These are phyloP conservation scores for Margarornis squamiger DNA, from an alignment of 2,797 vertebrate species.

Conservation along the genomic window DNA sequence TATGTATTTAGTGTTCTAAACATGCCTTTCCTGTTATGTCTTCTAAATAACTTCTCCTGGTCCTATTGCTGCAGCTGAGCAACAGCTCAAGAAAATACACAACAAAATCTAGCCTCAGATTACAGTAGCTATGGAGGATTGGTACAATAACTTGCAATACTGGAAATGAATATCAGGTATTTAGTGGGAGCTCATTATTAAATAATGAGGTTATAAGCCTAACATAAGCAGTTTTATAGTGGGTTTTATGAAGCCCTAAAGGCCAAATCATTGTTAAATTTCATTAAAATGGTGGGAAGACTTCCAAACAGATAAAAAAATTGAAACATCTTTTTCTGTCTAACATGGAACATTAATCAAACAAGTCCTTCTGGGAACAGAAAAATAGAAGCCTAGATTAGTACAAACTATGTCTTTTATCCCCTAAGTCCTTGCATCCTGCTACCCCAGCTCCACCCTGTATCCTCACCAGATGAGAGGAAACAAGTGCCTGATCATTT, in stretches of 20 bases:
- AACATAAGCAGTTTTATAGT: neutral
- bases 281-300: neutral
- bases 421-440: neutral
- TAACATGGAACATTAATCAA: neutral
- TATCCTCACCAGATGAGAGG: neutral
- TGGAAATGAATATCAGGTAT: slow-evolving; percentile 21
- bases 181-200: neutral
- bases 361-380: neutral
- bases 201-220: slow-evolving; percentile 2
- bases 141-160: neutral
- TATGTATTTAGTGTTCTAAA: neutral
- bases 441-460: neutral
- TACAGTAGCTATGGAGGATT: neutral
- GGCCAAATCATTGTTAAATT: slow-evolving; percentile 1
- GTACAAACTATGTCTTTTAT: neutral
- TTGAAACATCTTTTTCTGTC: neutral
- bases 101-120: neutral
- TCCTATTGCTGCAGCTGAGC: neutral
- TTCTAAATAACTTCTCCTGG: neutral
- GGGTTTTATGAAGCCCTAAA: slow-evolving; percentile 20
- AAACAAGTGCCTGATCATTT: neutral
- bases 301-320: neutral
- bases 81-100: neutral
- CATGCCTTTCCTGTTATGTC: neutral
- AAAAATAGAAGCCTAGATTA: neutral